phyloP scores from a whole-genome alignment of 1,140 invertebrate species.

The Teleopsis dalmanni region DNA sequence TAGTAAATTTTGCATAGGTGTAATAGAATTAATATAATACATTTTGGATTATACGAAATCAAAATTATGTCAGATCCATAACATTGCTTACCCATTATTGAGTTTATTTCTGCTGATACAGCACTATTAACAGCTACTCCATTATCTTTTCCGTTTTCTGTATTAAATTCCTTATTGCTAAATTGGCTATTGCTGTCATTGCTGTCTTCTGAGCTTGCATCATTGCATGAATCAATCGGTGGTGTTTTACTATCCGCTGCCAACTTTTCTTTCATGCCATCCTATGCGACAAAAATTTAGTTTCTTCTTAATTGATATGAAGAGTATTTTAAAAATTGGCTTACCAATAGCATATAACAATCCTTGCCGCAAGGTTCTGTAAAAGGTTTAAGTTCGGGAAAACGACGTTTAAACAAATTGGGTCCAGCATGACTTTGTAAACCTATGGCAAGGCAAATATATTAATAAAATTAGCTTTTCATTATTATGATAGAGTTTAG shows the following conservation, averaged over 20 bases:
- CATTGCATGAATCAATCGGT: conserved; percentile 80
- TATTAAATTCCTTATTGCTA: conserved; percentile 40
- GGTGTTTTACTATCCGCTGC: conserved; percentile 64
- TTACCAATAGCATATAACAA: conserved; percentile 76
- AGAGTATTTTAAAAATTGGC: background rate
- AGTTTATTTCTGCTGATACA: conserved; percentile 34
- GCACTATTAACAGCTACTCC: conserved; percentile 31
- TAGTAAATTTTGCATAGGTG: no score
- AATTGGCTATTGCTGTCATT: conserved; percentile 70
- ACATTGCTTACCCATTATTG: conserved; percentile 33
- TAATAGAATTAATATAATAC: no score
- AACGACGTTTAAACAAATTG: conserved; percentile 80
- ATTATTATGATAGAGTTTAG: background rate
- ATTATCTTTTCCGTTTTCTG: conserved; percentile 36
- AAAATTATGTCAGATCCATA: no score
- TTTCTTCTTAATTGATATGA: background rate
- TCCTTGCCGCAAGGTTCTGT: conserved; percentile 76
- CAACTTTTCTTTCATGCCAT: conserved; percentile 74
- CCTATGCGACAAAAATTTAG: conserved; percentile 47
- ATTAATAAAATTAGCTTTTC: background rate
- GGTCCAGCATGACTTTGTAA: conserved; percentile 85
- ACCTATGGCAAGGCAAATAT: conserved; percentile 46
- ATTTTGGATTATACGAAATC: no score
- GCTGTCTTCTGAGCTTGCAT: conserved; percentile 86
- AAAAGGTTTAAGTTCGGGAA: conserved; percentile 80